phyloP scores from a whole-genome alignment of 2,797 vertebrate species.

The Clamator glandarius region DNA sequence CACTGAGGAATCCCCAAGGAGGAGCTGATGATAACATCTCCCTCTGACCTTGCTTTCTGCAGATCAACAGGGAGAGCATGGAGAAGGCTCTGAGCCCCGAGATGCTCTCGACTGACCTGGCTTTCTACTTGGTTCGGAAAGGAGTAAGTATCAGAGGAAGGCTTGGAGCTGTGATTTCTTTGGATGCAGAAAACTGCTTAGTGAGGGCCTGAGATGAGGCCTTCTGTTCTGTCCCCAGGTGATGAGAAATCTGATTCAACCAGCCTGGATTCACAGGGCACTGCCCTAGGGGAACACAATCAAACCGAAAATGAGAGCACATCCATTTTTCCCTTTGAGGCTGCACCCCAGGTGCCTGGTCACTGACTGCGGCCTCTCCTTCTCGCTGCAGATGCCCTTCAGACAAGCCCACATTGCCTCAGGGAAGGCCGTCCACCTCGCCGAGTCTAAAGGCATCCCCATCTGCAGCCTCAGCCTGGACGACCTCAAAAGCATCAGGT shows the following conservation, averaged over 20 bases:
- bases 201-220: neutral
- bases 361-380: neutral
- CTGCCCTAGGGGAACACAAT: neutral
- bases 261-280: neutral
- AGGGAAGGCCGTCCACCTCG: conserved; percentile 87
- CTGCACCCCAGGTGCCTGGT: neutral
- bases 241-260: neutral
- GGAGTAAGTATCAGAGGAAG: conserved; percentile 82
- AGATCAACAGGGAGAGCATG: conserved; percentile 90
- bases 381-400: conserved; percentile 86
- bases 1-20: accelerated
- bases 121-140: conserved; percentile 93
- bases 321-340: neutral
- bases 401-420: conserved; percentile 89
- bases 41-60: neutral
- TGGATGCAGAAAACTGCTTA: neutral
- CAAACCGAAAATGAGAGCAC: conserved; percentile 70
- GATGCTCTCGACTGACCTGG: conserved; percentile 92
- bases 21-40: neutral
- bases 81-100: conserved; percentile 90
- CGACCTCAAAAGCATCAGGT: conserved; percentile 87
- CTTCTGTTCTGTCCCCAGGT: neutral
- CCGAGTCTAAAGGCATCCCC: conserved; percentile 84
- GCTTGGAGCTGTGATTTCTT: neutral
- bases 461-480: conserved; percentile 84